phyloP scores from a whole-genome alignment of 2,888 invertebrate genomes.

The Anthoptus insignis region DNA sequence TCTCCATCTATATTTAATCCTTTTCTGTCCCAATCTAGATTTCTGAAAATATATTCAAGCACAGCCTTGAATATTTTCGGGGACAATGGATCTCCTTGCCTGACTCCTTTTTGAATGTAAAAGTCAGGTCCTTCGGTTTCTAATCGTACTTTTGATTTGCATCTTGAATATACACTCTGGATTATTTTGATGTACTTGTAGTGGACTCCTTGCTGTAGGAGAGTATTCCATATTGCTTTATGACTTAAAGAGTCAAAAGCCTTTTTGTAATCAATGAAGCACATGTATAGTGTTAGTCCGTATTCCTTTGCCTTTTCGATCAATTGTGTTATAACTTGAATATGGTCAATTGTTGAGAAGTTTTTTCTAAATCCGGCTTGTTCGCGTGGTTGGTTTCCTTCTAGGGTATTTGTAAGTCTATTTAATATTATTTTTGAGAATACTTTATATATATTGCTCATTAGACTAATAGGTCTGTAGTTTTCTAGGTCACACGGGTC shows the following conservation, averaged over 20 bases:
- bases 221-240: neutral
- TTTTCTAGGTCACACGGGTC: neutral
- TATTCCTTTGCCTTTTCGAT: slow-evolving; percentile 23
- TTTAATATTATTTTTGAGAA: neutral
- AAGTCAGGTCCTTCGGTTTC: neutral
- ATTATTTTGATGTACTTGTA: neutral
- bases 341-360: slow-evolving; percentile 31
- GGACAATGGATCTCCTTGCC: neutral
- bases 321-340: slow-evolving; percentile 24
- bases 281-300: neutral
- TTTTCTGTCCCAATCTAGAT: neutral
- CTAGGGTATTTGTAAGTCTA: neutral
- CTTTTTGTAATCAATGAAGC: neutral
- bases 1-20: neutral
- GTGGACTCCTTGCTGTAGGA: neutral
- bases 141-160: neutral
- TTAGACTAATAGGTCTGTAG: neutral
- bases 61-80: neutral
- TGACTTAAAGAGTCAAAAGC: neutral
- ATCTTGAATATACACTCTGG: neutral
- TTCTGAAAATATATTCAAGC: neutral
- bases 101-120: neutral
- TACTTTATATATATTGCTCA: neutral
- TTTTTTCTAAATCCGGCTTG: slow-evolving; percentile 30
- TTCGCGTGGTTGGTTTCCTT: neutral